Evolutionary conservation across 2,888 invertebrate genomes (phyloP), one percentile per base, ranked within the genome.

Genomic region (Drosophila paracracens): DNA sequence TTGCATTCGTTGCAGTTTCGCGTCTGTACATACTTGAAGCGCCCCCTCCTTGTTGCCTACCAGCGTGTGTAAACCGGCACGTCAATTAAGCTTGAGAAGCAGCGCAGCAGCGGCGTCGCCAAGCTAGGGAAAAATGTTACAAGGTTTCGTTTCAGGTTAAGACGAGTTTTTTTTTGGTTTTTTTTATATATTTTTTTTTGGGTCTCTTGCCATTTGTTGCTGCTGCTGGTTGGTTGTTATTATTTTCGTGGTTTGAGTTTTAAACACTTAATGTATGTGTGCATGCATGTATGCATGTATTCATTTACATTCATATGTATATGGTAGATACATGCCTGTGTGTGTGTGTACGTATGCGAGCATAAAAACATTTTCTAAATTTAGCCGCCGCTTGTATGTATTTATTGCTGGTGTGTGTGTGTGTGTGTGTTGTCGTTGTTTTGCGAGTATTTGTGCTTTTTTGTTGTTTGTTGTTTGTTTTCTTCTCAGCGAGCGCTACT

Each of bases 81-180:
- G 87, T 78, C 87, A 88, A 89, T 88, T 85, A 88, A 88, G 85
- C 72, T 85, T 87, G 81, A 83, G 82, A 82, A 83, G 82, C 82
- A 81, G 82, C 83, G 79, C 79, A 73, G 83, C 68, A 81, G 70
- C 81, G 74, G 63, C 80, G 80, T 79, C 81, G 83, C 74, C 81
- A 81, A 83, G 80, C 81, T 84, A 78, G 78, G 88, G 79, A 88
- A 90, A 89, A 91, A 91, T 91, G 91, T 91, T 91, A 91, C 91
- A 91, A 91, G 91, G 91, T 91, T 91, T 91, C 84, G 81, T 90
- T 91, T 91, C 91, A 90, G 91, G 91, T 90, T 91, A 88, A 91
- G 83, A 87, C 85, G 81, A 81, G 81, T 91, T 85, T 85, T 83
- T 65, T 53, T 60, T 56, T 66, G 63, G 48, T 58, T 59, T 57